Conservation (phyloP, 2,797 vertebrate species). For the Poecilia gillii region DNA sequence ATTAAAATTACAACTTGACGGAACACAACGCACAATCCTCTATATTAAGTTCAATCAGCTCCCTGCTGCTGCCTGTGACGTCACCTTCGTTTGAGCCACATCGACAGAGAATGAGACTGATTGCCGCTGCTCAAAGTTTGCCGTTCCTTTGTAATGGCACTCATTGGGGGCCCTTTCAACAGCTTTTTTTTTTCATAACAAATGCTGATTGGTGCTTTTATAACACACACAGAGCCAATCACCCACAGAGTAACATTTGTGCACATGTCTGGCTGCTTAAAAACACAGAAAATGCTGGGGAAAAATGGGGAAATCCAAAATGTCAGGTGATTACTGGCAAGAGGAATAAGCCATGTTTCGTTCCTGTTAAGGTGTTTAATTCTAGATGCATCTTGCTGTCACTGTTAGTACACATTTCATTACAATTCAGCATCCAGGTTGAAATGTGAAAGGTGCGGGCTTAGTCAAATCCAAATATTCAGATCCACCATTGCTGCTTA, state of each 20-base stretch:
- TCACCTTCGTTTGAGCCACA: constrained; percentile 4
- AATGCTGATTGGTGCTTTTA: constrained; percentile 24
- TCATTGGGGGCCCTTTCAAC: constrained; percentile 8
- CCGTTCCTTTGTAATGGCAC: not conserved
- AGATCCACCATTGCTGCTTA: not conserved
- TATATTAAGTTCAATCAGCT: constrained; percentile 30
- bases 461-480: not conserved
- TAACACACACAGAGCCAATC: constrained; percentile 3
- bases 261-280: not conserved
- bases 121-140: constrained; percentile 21
- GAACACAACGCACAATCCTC: constrained; percentile 15
- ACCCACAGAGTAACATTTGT: not conserved
- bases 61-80: constrained; percentile 24
- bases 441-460: not conserved
- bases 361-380: not conserved
- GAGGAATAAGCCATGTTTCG: not conserved
- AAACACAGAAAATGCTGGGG: not conserved
- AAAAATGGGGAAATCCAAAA: not conserved
- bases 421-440: not conserved
- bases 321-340: not conserved
- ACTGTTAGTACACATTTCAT: not conserved
- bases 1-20: constrained; percentile 26
- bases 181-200: not conserved
- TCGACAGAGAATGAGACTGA: constrained; percentile 26
- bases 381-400: not conserved